A percentile compares a stretch with the other conserved stretches of the same genome.
Conservation (phyloP, 2,888 invertebrate species). For the Rugalucina vietnamica region DNA sequence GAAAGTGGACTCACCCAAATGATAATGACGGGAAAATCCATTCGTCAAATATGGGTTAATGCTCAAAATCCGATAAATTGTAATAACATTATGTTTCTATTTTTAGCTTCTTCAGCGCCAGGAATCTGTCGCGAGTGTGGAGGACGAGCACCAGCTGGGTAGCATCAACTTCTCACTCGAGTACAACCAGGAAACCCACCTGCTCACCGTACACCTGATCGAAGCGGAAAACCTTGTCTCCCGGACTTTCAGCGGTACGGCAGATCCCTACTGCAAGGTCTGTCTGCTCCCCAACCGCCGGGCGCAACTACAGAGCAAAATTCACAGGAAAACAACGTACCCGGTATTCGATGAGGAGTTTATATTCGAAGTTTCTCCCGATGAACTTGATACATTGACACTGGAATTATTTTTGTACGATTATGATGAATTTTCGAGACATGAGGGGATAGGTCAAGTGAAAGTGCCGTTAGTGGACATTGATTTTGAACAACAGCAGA, state of each 20-base stretch:
- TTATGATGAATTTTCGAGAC: conserved; percentile 87
- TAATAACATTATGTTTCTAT: not conserved
- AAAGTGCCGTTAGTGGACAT: conserved; percentile 86
- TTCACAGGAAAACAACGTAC: conserved; percentile 88
- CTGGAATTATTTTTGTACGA: conserved; percentile 88
- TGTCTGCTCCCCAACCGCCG: conserved; percentile 94
- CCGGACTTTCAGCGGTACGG: conserved; percentile 78
- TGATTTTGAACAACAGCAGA: conserved; percentile 86
- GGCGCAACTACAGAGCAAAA: conserved; percentile 80
- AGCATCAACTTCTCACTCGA: conserved; percentile 87
- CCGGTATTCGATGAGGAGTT: conserved; percentile 90
- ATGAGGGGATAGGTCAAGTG: conserved; percentile 88
- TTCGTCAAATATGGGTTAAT: too few species aligned
- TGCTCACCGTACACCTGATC: conserved; percentile 88
- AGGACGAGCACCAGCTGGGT: conserved; percentile 87
- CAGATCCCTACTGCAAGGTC: conserved; percentile 89
- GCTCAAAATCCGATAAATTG: too few species aligned
- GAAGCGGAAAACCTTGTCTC: conserved; percentile 86
- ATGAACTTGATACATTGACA: conserved; percentile 85
- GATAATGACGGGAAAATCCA: too few species aligned
- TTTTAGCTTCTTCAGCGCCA: conserved; percentile 68
- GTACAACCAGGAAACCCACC: conserved; percentile 88
- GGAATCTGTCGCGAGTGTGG: conserved; percentile 77
- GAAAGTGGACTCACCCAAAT: too few species aligned
- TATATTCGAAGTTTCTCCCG: conserved; percentile 86